Base-by-base conservation (phyloP, 2,797 vertebrate species). In the Halcyon badia region DNA sequence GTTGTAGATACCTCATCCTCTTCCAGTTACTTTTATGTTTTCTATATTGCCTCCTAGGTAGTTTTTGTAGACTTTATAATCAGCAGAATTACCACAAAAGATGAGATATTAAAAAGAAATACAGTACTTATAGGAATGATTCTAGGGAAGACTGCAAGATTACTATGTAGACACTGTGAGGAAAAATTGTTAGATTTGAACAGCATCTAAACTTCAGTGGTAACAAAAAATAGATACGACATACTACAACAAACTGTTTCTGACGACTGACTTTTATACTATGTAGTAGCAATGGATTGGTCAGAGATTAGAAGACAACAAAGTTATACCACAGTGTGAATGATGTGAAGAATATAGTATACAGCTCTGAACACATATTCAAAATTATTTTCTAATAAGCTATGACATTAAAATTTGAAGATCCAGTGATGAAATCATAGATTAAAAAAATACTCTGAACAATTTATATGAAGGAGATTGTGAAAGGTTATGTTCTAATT, bases 401-500 rank as follows among this genome's bases (percentile, higher is more conserved):
- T 66, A 76, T 28, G 68, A 31, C 52, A 79, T 52, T 41, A 60
- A 71, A 90, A 80, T 70, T 13, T 71, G 20, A 89, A 68, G 44
- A 87, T 35, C 57, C 48, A 66, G 1, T 46, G 25, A 80, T 61
- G 7, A 70, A 76, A 66, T 7, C 5, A 15, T 24, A 92, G 65
- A 81, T 61, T 72, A 83, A 79, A 91, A 62, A 87, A 79, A 80
- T 57, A 39, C 19, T 57, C 57, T 44, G 68, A 86, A 62, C 22
- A 65, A 61, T 42, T 61, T 66, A 30, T 5, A 65, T 22, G 20
- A 86, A 56, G 46, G 41, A 76, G 48, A 57, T 10, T 22, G 56
- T 58, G 68, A 87, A 83, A 86, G 68, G 54, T 61, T 81, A 73
- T 70, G 37, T 44, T 76, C 35, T 75, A 91, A 70, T 79, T 83